Base-by-base conservation (phyloP, 2,113 vertebrate genomes). In the Chamaea fasciata region DNA sequence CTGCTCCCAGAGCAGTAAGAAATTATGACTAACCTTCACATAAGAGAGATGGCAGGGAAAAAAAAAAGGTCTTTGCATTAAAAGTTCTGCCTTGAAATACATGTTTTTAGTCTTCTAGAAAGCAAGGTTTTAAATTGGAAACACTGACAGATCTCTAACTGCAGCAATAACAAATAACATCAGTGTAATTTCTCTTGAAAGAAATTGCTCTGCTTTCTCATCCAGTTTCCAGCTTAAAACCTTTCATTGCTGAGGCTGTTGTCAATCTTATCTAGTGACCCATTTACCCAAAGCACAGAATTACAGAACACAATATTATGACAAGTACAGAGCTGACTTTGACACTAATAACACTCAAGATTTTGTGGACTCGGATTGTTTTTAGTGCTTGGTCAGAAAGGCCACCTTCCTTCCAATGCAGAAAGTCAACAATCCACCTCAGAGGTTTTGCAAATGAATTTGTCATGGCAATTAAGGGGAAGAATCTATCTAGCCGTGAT, bases 241-340 rank as follows among this genome's bases (percentile, higher is more conserved):
- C 87, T 75, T 83, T 92, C 94, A 92, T 83, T 92, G 93, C 27
- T 27, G 60, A 78, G 64, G 33, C 87, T 75, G 83, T 55, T 92
- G 92, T 96, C 97, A 96, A 28, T 97, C 97, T 95, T 90, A 71
- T 67, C 87, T 93, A 89, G 87, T 63, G 73, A 95, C 81, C 94
- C 95, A 57, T 96, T 96, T 97, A 95, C 84, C 78, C 64, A 60
- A 84, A 92, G 86, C 35, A 80, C 83, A 87, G 76, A 82, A 94
- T 95, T 93, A 75, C 81, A 82, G 95, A 93, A 90, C 64, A 77
- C 69, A 67, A 42, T 89, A 77, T 74, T 78, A 83, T 96, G 83
- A 85, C 53, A 56, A 75, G 31, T 15, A 75, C 39, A 33, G 80
- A 87, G 57, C 37, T 53, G 80, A 76, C 4, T 73, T 76, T 92